Conservation (phyloP, 35 echinoderm and acorn worm species). For the Ophioderma brevispina region DNA sequence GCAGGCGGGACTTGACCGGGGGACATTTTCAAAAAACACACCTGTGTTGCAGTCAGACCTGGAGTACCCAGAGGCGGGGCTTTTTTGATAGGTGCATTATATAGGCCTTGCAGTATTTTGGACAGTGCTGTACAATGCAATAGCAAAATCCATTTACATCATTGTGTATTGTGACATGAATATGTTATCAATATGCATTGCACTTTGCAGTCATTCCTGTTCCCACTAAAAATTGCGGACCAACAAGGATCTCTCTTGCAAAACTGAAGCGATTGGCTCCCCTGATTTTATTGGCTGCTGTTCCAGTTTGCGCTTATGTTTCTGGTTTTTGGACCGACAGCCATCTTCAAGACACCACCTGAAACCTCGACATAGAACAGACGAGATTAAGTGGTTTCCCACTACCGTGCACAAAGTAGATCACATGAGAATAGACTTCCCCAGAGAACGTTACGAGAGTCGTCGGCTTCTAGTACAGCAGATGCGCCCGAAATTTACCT, state of each 20-base stretch:
- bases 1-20: too few species aligned
- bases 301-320: not conserved
- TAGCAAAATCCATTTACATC: too few species aligned
- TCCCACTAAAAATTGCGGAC: too few species aligned
- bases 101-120: too few species aligned
- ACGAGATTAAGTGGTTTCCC: constrained; percentile 24
- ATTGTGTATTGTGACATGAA: too few species aligned
- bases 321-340: not conserved
- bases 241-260: not conserved
- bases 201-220: too few species aligned
- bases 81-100: too few species aligned
- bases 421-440: constrained; percentile 19
- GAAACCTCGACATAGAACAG: constrained; percentile 19
- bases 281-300: constrained; percentile 7
- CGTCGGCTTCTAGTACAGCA: constrained; percentile 4
- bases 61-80: too few species aligned
- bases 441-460: constrained; percentile 31
- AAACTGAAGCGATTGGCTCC: constrained; percentile 8
- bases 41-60: too few species aligned
- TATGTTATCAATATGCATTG: too few species aligned
- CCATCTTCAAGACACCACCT: not conserved
- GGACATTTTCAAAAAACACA: too few species aligned
- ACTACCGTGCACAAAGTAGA: constrained; percentile 28
- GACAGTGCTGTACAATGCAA: too few species aligned
- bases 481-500: constrained; percentile 1